A percentile compares a stretch with the other conserved stretches of the same genome.
Conservation (phyloP, 2,797 vertebrate genomes). For the Catostomus latipinnis region DNA sequence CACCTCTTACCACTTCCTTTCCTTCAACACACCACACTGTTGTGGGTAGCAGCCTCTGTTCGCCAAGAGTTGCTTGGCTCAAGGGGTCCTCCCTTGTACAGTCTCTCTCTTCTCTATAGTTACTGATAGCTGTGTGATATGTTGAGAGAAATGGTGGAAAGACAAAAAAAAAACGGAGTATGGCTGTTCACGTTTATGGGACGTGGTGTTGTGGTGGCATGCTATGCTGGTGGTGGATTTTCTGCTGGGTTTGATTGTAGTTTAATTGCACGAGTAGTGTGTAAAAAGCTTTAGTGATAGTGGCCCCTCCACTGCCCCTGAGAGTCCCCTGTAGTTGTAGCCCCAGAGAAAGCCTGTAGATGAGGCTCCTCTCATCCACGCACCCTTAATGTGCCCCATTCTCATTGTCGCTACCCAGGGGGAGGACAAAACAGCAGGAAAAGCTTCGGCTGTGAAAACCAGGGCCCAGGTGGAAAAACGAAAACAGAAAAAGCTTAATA, state of each 20-base stretch:
- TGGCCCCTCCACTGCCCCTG: conserved; percentile 1
- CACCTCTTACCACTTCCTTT: conserved; percentile 34
- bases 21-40: conserved; percentile 16
- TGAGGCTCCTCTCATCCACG: conserved; percentile 52
- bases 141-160: background rate
- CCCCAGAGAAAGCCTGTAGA: conserved; percentile 40
- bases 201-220: conserved; percentile 40
- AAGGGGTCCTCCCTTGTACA: background rate
- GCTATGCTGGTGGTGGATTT: conserved; percentile 49
- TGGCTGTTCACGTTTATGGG: conserved; percentile 3
- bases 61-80: conserved; percentile 25
- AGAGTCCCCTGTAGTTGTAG: conserved; percentile 32
- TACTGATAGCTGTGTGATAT: conserved; percentile 30
- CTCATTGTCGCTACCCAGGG: conserved; percentile 94
- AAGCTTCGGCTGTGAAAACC: conserved; percentile 91
- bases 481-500: conserved; percentile 99
- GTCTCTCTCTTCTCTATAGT: background rate
- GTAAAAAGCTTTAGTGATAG: conserved; percentile 32
- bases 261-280: conserved; percentile 22
- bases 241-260: conserved; percentile 22
- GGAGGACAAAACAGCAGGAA: conserved; percentile 92
- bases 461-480: conserved; percentile 91
- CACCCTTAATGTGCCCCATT: conserved; percentile 78
- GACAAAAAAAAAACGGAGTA: background rate
- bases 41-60: conserved; percentile 14